phyloP scores from a whole-genome alignment of 2,797 vertebrate species.

The Pipistrellus nathusii region DNA sequence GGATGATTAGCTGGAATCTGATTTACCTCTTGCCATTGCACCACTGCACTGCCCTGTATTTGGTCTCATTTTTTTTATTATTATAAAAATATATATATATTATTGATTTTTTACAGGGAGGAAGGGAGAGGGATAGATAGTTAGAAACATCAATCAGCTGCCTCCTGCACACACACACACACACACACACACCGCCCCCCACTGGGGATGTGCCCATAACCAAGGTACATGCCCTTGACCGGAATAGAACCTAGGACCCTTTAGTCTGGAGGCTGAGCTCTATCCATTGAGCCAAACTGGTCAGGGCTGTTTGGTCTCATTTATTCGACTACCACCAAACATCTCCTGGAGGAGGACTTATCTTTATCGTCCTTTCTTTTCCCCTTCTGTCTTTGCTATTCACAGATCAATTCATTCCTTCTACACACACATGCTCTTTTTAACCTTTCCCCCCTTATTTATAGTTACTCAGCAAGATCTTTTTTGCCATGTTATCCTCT shows the following conservation, averaged over 20 bases:
- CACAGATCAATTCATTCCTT: not conserved
- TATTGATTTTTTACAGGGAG: too few relatives aligned
- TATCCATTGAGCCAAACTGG: too few relatives aligned
- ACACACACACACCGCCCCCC: too few relatives aligned
- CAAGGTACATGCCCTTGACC: too few relatives aligned
- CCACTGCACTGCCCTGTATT: rapidly evolving
- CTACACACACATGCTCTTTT: not conserved
- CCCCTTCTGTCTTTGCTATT: not conserved
- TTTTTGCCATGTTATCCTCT: not conserved
- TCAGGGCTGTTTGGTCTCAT: not conserved
- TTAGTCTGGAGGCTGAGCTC: too few relatives aligned
- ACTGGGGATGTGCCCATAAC: too few relatives aligned
- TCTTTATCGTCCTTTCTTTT: not conserved
- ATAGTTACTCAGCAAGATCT: not conserved
- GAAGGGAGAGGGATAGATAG: too few relatives aligned
- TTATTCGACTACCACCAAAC: not conserved
- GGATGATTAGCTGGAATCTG: not conserved
- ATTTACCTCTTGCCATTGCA: not conserved
- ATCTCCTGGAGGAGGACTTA: not conserved
- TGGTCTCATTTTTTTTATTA: not conserved
- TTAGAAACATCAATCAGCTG: too few relatives aligned
- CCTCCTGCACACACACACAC: too few relatives aligned
- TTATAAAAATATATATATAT: too few relatives aligned
- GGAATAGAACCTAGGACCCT: too few relatives aligned
- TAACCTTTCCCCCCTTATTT: not conserved